Evolutionary conservation across 2,113 vertebrate genomes (phyloP), one percentile per base, ranked within the genome.

Genomic region (Grammomys surdaster): DNA sequence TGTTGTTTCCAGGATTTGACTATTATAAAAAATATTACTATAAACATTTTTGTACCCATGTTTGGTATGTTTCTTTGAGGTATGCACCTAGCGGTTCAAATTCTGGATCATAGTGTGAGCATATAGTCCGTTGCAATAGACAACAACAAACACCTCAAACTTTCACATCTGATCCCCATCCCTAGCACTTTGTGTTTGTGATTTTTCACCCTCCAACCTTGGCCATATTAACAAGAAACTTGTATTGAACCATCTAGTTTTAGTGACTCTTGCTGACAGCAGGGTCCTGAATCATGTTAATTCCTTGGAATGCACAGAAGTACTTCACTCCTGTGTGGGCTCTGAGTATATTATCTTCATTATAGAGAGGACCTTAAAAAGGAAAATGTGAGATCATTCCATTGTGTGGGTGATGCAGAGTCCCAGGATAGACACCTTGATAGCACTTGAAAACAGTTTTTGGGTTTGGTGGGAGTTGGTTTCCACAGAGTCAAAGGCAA

Each of bases 401-500:
- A 46, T 13, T 33, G 3, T 26, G 17, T 78, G 63, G 17, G 56
- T 89, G 28, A 81, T 63, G 81, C 8, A 63, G 33, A 58, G 31
- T 40, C 17, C n/a, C 7, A 43, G 2, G 20, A 75, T 7, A 54
- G 43, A 82, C 51, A 17, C 43, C n/a, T 43, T 54, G 46, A 90
- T 11, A 70, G 48, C 54, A 73, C 19, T 89, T 80, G 58, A 88
- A 89, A 73, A 7, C 10, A 63, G 20, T 67, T 95, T 97, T 89
- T 72, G 78, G 22, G 94, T 78, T 87, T 63, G 40, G 73, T 90
- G 11, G 26, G 19, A 58, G 26, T 1, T 87, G 17, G 72, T 63
- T 94, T 92, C 91, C 67, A 65, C 36, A 94, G 95, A 96, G 51
- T 73, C 95, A 51, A 85, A 85, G 95, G 78, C 46, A 92, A 94